phyloP scores from a whole-genome alignment of 2,888 invertebrate genomes.

The Nemotelus nigrinus region DNA sequence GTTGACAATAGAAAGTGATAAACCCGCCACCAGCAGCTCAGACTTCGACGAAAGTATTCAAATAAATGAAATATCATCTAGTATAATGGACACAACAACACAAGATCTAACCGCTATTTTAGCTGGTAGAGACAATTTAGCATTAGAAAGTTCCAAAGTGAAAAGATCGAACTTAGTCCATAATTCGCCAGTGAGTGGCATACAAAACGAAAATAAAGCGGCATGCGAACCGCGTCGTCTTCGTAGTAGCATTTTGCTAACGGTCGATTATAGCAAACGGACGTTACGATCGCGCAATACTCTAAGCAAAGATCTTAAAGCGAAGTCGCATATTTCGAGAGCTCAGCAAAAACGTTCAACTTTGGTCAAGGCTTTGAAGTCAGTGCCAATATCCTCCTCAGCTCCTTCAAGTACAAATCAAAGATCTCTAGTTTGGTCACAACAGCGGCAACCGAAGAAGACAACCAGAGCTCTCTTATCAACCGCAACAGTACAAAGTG shows the following conservation, averaged over 20 bases:
- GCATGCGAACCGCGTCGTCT: constrained; percentile 58
- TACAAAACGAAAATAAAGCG: constrained; percentile 49
- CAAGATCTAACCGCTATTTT: constrained; percentile 51
- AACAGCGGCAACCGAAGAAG: constrained; percentile 24
- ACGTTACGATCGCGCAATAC: constrained; percentile 61
- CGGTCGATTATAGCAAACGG: constrained; percentile 59
- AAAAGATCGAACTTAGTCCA: constrained; percentile 31
- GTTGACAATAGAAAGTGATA: constrained; percentile 2
- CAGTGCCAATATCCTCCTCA: constrained; percentile 12
- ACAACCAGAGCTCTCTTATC: constrained; percentile 12
- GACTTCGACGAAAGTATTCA: constrained; percentile 67
- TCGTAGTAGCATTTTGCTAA: constrained; percentile 55
- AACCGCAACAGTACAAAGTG: constrained; percentile 30
- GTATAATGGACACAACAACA: constrained; percentile 66
- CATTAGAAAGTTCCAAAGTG: not conserved
- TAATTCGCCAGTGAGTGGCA: not conserved
- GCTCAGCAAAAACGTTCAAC: constrained; percentile 43
- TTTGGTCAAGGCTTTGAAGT: constrained; percentile 42
- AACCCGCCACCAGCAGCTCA: constrained; percentile 5
- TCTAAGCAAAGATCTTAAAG: constrained; percentile 56
- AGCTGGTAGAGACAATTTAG: constrained; percentile 13
- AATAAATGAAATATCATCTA: constrained; percentile 75
- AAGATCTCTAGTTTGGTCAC: constrained; percentile 34
- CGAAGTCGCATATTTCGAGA: constrained; percentile 49
- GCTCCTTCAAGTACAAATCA: constrained; percentile 32